Base-by-base conservation (phyloP, 92 coral and sea anemone species). In the Muricea muricata region DNA sequence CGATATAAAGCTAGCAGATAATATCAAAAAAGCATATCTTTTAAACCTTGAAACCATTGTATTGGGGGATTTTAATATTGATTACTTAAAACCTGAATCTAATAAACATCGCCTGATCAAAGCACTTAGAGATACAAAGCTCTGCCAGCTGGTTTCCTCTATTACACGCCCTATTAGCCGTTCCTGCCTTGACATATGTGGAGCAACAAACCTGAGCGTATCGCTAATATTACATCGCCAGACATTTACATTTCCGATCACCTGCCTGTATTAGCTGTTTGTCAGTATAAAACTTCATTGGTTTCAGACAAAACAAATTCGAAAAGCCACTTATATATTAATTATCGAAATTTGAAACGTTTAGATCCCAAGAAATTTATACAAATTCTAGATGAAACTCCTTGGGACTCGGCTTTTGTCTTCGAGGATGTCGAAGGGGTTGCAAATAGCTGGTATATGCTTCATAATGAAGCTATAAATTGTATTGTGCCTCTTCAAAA, bases 121-220 rank as follows among this genome's bases (percentile, higher is more conserved):
- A 45, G 50, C 12, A 1, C 14, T 45, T 1, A 45, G 14, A 29
- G 82, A 75, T 50, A 34, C 21, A 1, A 76, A 30, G 68, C 54
- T 76, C 20, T 7, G 24, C 50, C 81, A 75, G 31, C 18, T 75
- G 65, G 81, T 45, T 7, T 20, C 81, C 11, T 6, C 37, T 12
- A 75, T 75, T 57, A 75, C 65, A 17, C 81, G 81, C 35, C 66
- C 81, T 21, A 37, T 47, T 25, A 46, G 81, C 21, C 29, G 60
- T 29, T 4, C 65, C 20, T 50, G 81, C 32, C 58, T 75, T 37
- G 81, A 85, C 84, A 85, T 47, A 84, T 74, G 8, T 84, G 83
- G 88, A 84, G 88, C 20, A 84, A 74, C 21, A 84, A 84, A 29
- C 80, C 86, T 10, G 80, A 68, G 31, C 32, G 82, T 50, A 74